These are phyloP conservation scores for Amphipyra tragopoginis DNA, from an alignment of 2,888 invertebrate genomes.

Conservation along the genomic window DNA sequence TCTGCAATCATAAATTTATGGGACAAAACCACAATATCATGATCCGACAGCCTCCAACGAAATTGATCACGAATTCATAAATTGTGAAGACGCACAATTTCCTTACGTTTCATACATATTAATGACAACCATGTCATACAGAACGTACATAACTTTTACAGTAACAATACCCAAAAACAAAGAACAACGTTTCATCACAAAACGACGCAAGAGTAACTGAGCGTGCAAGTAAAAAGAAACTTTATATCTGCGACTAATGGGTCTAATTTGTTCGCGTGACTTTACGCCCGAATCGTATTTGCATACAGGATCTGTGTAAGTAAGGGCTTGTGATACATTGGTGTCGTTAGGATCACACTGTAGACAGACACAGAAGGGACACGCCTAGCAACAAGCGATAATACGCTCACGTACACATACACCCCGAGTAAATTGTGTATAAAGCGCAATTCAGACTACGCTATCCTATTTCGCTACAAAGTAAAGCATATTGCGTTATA, in stretches of 20 bases:
- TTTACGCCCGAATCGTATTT: slow-evolving; percentile 30
- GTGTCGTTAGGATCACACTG: slow-evolving; percentile 16
- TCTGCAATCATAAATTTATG: slow-evolving; percentile 4
- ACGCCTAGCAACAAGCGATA: slow-evolving; percentile 1
- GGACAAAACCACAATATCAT: slow-evolving; percentile 1
- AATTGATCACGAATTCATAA: slow-evolving; percentile 44
- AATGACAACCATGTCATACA: slow-evolving; percentile 33
- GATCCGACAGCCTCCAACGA: neutral
- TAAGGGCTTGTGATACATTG: slow-evolving; percentile 22
- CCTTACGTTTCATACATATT: slow-evolving; percentile 51
- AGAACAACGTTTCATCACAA: slow-evolving; percentile 11
- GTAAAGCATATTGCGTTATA: no score
- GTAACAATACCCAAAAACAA: slow-evolving; percentile 26
- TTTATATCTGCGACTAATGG: slow-evolving; percentile 43
- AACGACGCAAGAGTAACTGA: slow-evolving; percentile 21
- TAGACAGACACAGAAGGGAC: neutral
- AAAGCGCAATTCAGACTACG: no score
- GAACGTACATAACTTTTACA: slow-evolving; percentile 12
- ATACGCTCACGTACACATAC: neutral
- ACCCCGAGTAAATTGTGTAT: no score
- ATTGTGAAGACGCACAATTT: slow-evolving; percentile 40
- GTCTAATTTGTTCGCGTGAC: slow-evolving; percentile 29
- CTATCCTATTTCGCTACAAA: no score
- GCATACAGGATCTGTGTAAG: slow-evolving; percentile 27
- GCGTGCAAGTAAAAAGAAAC: slow-evolving; percentile 37